Evolutionary conservation across 2,113 vertebrate species (phyloP).

Genomic region (Lampris incognitus): DNA sequence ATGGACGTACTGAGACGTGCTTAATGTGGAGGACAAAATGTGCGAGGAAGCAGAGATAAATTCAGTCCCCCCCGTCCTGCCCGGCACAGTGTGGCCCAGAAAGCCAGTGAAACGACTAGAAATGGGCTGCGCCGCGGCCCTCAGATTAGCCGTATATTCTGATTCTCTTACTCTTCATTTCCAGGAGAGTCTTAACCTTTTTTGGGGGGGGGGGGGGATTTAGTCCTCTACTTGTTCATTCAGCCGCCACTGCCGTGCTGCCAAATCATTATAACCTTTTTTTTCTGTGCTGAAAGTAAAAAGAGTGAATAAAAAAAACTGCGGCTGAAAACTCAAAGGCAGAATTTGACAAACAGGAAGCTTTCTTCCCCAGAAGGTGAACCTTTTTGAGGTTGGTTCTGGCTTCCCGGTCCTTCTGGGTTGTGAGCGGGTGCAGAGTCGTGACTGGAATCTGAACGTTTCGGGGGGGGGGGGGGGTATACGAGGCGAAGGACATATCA

Average conservation of each 20-base stretch:
- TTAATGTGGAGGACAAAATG: constrained; percentile 15
- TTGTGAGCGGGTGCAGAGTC: not conserved
- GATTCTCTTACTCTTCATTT: constrained; percentile 18
- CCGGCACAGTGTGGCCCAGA: constrained; percentile 9
- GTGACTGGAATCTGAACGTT: not conserved
- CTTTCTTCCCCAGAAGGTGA: not conserved
- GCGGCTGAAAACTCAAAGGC: constrained; percentile 8
- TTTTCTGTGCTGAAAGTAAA: constrained; percentile 10
- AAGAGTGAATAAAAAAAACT: not conserved
- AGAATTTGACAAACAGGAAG: not conserved
- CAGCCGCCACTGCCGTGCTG: constrained; percentile 8
- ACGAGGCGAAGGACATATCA: not conserved
- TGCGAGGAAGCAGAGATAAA: not conserved
- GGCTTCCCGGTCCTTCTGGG: not conserved
- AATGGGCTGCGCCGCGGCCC: constrained; percentile 10
- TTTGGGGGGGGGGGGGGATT: not conserved
- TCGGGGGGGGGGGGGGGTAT: not conserved
- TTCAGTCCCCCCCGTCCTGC: constrained; percentile 18
- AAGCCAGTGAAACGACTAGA: constrained; percentile 13
- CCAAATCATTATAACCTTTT: not conserved
- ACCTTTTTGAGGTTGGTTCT: not conserved
- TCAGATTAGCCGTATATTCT: constrained; percentile 10
- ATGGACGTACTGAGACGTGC: constrained; percentile 3
- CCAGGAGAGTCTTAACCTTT: constrained; percentile 29
- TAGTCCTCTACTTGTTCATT: constrained; percentile 13